Base-by-base conservation (phyloP, 2,888 invertebrate genomes). In the Lumbricus terrestris region DNA sequence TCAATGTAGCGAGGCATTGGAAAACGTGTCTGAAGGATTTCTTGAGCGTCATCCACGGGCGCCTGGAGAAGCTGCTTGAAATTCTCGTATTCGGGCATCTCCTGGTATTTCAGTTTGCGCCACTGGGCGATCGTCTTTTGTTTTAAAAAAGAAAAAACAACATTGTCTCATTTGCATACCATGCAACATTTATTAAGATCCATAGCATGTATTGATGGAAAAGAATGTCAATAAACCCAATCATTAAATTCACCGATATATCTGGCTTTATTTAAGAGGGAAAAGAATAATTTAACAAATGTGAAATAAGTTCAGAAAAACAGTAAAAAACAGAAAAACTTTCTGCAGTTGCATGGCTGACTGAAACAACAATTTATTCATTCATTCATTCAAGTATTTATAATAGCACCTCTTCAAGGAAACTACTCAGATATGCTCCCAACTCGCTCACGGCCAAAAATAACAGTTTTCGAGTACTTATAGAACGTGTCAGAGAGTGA, bases 1-100 rank as follows among this genome's bases (percentile, higher is more conserved):
- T 98, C 99, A 93, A 99, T 99, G 95, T 99, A 99, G 90, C 99
- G 96, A 20, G 99, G 99, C 96, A 99, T 98, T 2, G 99, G 99
- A 96, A 99, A 99, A 91, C 99, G 96, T 42, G 97, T 98, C 94
- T 97, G 97, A 92, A 99, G 96, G 93, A 99, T 98, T 95, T 99
- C 98, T 94, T 98, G 97, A 29, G 99, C 99, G 95, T 99, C 99
- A 95, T 98, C 98, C 0, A 98, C 96, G 0, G 99, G 99, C 13
- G 99, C 99, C 92, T 98, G 97, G 88, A 99, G 96, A 91, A 99
- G 96, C 94, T 99, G 98, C 93, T 97, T 97, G 96, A 99, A 99
- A 95, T 98, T 98, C 94, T 98, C 98, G 95, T 99, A 99, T 95
- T 99, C 99, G 0, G 98, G 97, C 96, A 98, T 97, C 93, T 98